phyloP scores from a whole-genome alignment of 2,888 invertebrate genomes.

The Ceramica pisi region DNA sequence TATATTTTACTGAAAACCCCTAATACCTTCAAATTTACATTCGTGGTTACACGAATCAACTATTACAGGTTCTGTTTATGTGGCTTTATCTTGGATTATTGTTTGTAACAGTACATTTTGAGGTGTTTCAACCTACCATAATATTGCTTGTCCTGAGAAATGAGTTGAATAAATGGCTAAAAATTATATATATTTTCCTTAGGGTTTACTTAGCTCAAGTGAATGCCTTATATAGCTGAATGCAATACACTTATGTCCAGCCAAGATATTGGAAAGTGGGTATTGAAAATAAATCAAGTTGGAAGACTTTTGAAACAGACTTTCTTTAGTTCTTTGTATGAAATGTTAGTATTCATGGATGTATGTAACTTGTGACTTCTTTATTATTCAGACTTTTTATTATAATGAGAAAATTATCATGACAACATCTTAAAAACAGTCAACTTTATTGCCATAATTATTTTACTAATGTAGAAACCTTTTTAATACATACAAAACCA shows the following conservation, averaged over 20 bases:
- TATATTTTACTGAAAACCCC: constrained; percentile 46
- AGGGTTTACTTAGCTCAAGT: constrained; percentile 71
- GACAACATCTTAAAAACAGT: not conserved
- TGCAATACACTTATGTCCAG: constrained; percentile 74
- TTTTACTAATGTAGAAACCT: not conserved
- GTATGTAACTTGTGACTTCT: constrained; percentile 29
- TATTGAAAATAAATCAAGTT: constrained; percentile 70
- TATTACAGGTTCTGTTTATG: constrained; percentile 4
- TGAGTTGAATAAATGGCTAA: constrained; percentile 19
- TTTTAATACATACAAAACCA: not conserved
- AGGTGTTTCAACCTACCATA: constrained; percentile 35
- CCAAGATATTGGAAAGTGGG: constrained; percentile 71
- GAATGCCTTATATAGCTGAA: constrained; percentile 71
- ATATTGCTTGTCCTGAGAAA: constrained; percentile 14
- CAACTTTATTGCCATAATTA: not conserved
- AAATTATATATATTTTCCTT: constrained; percentile 62
- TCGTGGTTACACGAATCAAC: not conserved
- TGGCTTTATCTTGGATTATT: constrained; percentile 8
- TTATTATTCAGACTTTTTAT: constrained; percentile 6
- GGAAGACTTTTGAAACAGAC: constrained; percentile 70
- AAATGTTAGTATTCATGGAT: constrained; percentile 77
- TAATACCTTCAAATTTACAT: not conserved
- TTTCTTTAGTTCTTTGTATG: constrained; percentile 70
- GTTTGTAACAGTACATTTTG: constrained; percentile 9
- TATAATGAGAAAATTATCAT: not conserved